These are phyloP conservation scores for Cenopis cana DNA, from an alignment of 2,888 invertebrate genomes.

Conservation along the genomic window DNA sequence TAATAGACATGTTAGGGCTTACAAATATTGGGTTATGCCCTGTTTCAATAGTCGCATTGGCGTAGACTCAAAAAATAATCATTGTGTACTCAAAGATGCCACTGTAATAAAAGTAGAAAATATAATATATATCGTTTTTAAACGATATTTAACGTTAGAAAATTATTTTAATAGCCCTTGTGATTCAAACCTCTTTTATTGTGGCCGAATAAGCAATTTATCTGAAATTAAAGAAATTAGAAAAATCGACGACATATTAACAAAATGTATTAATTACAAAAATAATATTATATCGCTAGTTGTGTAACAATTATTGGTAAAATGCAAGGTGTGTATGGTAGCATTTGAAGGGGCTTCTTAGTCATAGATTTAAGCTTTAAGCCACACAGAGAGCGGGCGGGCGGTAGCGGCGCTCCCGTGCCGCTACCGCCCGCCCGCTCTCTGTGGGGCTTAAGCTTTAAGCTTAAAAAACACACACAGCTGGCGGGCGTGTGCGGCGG, in stretches of 20 bases:
- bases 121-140: not conserved
- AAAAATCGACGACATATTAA: not conserved
- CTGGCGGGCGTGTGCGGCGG: no score
- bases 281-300: not conserved
- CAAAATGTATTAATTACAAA: constrained; percentile 6
- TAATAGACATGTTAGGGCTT: not conserved
- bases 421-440: no score
- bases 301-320: not conserved
- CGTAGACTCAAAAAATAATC: not conserved
- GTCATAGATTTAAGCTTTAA: no score
- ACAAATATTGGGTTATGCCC: not conserved
- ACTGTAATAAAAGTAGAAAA: not conserved
- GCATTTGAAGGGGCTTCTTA: no score
- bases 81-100: not conserved
- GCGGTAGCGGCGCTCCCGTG: no score
- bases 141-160: constrained; percentile 3
- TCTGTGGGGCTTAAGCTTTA: no score
- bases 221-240: not conserved
- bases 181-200: constrained; percentile 3
- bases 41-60: not conserved
- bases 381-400: no score
- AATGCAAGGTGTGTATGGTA: no score
- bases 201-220: not conserved
- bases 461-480: no score
- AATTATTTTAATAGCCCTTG: not conserved